A percentile compares a stretch with the other conserved stretches of the same genome.
Evolutionary conservation across 2,113 vertebrate genomes (phyloP).

Genomic region (Heliornis fulica): DNA sequence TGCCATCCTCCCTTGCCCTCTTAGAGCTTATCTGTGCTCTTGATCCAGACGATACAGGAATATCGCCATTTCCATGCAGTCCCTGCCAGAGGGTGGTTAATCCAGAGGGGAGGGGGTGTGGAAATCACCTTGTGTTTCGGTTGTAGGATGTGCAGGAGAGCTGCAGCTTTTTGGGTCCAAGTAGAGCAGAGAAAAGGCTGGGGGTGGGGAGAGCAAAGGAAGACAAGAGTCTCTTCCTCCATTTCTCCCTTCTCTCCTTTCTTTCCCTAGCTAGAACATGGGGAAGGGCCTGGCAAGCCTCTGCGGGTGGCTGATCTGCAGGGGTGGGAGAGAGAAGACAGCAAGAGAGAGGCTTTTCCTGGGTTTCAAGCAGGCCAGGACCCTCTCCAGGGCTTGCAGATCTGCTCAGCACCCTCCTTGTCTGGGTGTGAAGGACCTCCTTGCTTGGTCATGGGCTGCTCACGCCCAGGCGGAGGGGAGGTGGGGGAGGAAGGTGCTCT

Average conservation of each 20-base stretch:
- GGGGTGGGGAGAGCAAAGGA: background rate
- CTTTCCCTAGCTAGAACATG: background rate
- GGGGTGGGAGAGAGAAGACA: background rate
- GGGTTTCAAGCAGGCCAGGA: background rate
- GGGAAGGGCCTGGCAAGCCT: background rate
- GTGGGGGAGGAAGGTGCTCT: background rate
- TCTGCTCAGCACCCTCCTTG: background rate
- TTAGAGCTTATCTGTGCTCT: background rate
- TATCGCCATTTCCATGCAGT: constrained; percentile 34
- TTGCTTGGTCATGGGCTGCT: background rate
- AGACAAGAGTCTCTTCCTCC: background rate
- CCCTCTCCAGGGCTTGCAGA: background rate
- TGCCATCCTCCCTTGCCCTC: constrained; percentile 37
- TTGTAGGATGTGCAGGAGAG: background rate
- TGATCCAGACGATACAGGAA: constrained; percentile 34
- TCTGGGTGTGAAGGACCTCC: background rate
- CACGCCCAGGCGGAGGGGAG: background rate
- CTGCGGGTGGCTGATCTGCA: fast-evolving
- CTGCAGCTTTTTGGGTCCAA: background rate
- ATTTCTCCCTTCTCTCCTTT: background rate
- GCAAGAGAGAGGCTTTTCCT: background rate
- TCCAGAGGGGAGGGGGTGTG: background rate
- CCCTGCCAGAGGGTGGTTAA: background rate
- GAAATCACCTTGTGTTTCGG: background rate
- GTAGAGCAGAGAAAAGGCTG: background rate